phyloP scores from a whole-genome alignment of 2,797 vertebrate species.

The Monodelphis domestica region DNA sequence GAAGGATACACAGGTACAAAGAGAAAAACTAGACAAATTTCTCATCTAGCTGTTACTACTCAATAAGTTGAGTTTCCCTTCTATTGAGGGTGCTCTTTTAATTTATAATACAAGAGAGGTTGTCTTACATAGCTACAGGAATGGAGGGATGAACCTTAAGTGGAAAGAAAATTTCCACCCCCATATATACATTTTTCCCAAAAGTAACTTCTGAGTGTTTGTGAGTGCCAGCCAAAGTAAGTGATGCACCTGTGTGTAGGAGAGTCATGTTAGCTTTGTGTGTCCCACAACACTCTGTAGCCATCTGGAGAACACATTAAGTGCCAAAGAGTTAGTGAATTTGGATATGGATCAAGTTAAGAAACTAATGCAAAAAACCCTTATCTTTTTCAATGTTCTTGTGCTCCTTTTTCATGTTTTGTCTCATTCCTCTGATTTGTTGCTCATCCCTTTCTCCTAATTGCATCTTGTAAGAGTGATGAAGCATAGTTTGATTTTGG shows the following conservation, averaged over 20 bases:
- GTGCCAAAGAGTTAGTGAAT: conserved; percentile 47
- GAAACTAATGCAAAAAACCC: conserved; percentile 49
- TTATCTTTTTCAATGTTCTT: conserved; percentile 39
- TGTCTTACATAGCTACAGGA: neutral
- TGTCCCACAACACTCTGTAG: neutral
- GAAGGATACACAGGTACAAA: neutral
- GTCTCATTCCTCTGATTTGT: neutral
- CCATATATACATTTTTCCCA: neutral
- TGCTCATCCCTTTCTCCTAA: neutral
- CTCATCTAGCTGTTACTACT: conserved; percentile 7
- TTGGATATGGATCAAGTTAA: conserved; percentile 52
- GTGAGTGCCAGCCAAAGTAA: conserved; percentile 16
- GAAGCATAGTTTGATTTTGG: neutral
- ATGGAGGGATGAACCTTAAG: neutral
- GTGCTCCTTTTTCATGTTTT: neutral
- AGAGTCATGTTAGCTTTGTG: too few relatives aligned
- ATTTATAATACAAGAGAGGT: neutral
- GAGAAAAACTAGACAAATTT: neutral
- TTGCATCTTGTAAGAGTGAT: neutral
- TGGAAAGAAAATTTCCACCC: too few relatives aligned
- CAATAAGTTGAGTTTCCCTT: neutral
- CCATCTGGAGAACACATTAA: conserved; percentile 36
- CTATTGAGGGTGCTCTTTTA: neutral
- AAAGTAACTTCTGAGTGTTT: neutral
- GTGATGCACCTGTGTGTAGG: neutral